A percentile compares a stretch with the other conserved stretches of the same genome.
Conservation (phyloP, 2,797 vertebrate species). For the Otolemur crassicaudatus region DNA sequence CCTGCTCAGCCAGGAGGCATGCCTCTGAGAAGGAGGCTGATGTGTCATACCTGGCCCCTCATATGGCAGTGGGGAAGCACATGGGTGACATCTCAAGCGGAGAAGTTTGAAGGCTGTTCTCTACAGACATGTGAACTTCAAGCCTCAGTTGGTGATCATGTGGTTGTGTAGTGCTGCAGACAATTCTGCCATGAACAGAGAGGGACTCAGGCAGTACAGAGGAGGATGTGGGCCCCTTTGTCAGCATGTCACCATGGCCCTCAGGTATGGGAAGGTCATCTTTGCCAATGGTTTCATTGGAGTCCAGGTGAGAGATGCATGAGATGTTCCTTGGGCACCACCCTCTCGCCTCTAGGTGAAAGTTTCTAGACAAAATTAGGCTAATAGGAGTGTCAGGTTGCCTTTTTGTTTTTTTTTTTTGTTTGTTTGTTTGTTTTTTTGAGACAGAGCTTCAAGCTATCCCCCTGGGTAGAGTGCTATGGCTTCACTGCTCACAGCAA, state of each 20-base stretch:
- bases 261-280: not conserved
- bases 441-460: too few relatives aligned
- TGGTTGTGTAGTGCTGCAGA: not conserved
- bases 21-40: not conserved
- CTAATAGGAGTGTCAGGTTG: not conserved
- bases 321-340: too few relatives aligned
- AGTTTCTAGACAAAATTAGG: not conserved
- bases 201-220: not conserved
- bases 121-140: not conserved
- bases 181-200: not conserved
- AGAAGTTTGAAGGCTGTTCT: not conserved
- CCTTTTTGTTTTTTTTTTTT: not conserved
- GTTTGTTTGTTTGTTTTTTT: too few relatives aligned
- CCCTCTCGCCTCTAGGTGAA: not conserved
- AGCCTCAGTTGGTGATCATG: fast-evolving
- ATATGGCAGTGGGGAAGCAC: not conserved
- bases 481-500: too few relatives aligned
- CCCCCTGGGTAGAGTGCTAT: too few relatives aligned
- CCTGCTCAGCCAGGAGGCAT: not conserved
- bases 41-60: not conserved
- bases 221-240: not conserved
- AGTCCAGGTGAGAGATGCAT: not conserved
- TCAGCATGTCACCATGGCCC: not conserved
- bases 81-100: not conserved
- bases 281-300: not conserved